Base-by-base conservation (phyloP, 2,888 invertebrate species). In the Perizoma affinitatum region DNA sequence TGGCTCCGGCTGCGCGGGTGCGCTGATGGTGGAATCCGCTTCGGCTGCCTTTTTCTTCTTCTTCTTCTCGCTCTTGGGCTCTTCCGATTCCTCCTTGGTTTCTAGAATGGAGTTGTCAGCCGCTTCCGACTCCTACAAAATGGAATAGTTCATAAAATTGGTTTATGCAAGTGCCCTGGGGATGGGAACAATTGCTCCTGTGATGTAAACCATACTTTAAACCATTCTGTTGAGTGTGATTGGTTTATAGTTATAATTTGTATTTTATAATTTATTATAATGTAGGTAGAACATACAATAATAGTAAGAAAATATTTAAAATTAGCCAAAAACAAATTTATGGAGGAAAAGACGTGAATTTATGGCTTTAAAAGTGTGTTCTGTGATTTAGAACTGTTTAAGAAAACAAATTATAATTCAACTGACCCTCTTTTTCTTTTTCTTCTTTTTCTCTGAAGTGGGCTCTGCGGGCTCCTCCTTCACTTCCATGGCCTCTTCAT, bases 361-460 rank as follows among this genome's bases (percentile, higher is more conserved):
- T 22, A 3, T 22, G 22, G 22, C 22, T 22, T 22, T n/a, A n/a
- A n/a, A n/a, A n/a, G n/a, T n/a, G n/a, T n/a, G n/a, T n/a, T n/a
- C n/a, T n/a, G n/a, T n/a, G n/a, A n/a, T n/a, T n/a, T n/a, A n/a
- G n/a, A n/a, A n/a, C n/a, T n/a, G n/a, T n/a, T n/a, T n/a, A n/a
- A n/a, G n/a, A n/a, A n/a, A n/a, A n/a, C 22, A 22, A 22, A 22
- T 22, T 22, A 22, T 22, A 46, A 33, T n/a, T 5, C 7, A 7
- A 46, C 54, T 44, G 38, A 62, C 62, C 55, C 62, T 92, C 78
- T 90, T 93, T 73, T 93, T 93, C 74, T 93, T 93, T 71, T 92
- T 93, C 66, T 87, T 88, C 72, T 93, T 93, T 62, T 93, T 93
- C 70, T 93, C 92, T 11, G 87, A 86, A 9, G 75, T 69, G 3